A percentile compares a stretch with the other conserved stretches of the same genome.
These are phyloP conservation scores for Hydra vulgaris DNA, from an alignment of 30 jellyfish, hydroid and myxozoan genomes.

Conservation along the genomic window DNA sequence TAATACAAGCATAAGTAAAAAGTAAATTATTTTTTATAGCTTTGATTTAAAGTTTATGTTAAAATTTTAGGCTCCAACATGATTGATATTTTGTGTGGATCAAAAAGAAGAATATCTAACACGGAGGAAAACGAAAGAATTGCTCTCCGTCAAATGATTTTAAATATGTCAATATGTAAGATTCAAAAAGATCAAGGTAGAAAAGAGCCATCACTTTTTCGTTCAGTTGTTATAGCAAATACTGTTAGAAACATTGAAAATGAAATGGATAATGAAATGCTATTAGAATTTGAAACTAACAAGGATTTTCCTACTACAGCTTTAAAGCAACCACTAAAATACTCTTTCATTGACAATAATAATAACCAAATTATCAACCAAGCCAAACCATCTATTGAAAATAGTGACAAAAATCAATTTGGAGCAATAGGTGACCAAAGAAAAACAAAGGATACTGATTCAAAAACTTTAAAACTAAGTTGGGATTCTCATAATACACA, in stretches of 20 bases:
- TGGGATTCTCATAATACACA: background rate
- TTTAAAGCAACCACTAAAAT: background rate
- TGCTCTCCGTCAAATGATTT: conserved; percentile 74
- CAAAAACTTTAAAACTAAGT: conserved; percentile 11
- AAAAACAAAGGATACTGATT: conserved; percentile 21
- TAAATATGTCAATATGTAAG: conserved; percentile 88
- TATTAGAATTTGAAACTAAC: background rate
- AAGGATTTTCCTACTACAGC: background rate
- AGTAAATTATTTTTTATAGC: no score
- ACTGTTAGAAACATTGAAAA: conserved; percentile 75
- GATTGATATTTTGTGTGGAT: conserved; percentile 74
- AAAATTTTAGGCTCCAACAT: conserved; percentile 5
- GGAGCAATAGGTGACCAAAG: conserved; percentile 94
- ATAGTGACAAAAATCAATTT: conserved; percentile 28
- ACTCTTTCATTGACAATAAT: background rate
- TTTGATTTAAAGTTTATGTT: no score
- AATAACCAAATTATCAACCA: background rate
- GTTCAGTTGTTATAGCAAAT: conserved; percentile 60
- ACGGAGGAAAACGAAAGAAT: conserved; percentile 84
- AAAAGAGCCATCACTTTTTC: conserved; percentile 67
- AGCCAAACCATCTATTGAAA: background rate
- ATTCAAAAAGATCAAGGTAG: conserved; percentile 78
- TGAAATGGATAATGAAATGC: conserved; percentile 76
- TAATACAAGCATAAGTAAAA: no score
- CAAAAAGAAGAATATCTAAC: conserved; percentile 79